These are phyloP conservation scores for Phallusia fumigata DNA, from an alignment of 23 tunicate genomes.

Conservation along the genomic window DNA sequence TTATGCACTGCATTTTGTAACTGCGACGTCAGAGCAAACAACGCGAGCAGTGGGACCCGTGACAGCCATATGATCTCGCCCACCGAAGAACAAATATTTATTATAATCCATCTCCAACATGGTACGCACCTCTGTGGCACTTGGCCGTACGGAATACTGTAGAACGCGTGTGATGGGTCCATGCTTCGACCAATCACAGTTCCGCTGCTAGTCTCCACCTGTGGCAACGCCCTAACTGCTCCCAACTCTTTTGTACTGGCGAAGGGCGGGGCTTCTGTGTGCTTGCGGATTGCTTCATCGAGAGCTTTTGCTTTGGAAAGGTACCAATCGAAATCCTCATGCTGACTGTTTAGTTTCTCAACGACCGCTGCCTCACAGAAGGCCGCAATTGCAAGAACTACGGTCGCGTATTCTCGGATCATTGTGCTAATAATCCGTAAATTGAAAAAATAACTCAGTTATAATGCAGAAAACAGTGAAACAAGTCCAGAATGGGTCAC, in stretches of 20 bases:
- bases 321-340: neutral
- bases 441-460: no score
- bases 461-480: no score
- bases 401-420: no score
- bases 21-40: no score
- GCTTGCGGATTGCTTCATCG: neutral
- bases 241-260: neutral
- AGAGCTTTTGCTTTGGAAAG: neutral
- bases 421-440: no score
- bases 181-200: conserved; percentile 44
- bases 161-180: conserved; percentile 71
- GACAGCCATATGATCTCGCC: no score
- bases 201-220: conserved; percentile 55
- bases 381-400: neutral
- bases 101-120: neutral
- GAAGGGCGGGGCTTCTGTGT: neutral
- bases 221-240: neutral
- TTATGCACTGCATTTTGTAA: no score
- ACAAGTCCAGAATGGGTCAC: no score
- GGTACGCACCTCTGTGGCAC: conserved; percentile 25
- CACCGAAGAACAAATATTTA: no score
- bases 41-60: no score
- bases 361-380: neutral
- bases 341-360: neutral
- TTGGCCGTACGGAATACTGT: conserved; percentile 73